Conservation (phyloP, 2,888 invertebrate species). For the Drosophila planitibia region DNA sequence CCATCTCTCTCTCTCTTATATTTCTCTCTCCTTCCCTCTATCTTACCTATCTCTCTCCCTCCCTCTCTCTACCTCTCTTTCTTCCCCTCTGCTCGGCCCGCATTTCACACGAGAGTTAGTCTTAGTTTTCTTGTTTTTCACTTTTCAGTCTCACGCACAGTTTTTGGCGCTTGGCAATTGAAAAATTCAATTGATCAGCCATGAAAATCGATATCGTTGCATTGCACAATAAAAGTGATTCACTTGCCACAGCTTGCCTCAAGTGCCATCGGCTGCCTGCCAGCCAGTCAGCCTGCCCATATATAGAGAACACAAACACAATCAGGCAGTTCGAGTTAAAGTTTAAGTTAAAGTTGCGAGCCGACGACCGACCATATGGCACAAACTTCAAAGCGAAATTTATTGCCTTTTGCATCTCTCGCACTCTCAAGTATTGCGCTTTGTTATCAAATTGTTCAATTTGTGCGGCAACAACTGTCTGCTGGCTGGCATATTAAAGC, state of each 20-base stretch:
- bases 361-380: slow-evolving; percentile 51
- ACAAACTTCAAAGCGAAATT: slow-evolving; percentile 59
- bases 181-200: slow-evolving; percentile 59
- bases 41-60: no score
- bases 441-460: slow-evolving; percentile 78
- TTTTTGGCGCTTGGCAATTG: slow-evolving; percentile 44
- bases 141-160: slow-evolving; percentile 19
- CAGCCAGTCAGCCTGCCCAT: slow-evolving; percentile 36
- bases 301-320: slow-evolving; percentile 19
- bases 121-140: slow-evolving; percentile 16
- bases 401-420: slow-evolving; percentile 53
- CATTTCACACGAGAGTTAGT: slow-evolving; percentile 48
- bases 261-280: slow-evolving; percentile 41
- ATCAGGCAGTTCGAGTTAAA: slow-evolving; percentile 29
- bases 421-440: slow-evolving; percentile 47
- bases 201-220: slow-evolving; percentile 42
- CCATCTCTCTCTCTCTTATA: neutral
- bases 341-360: slow-evolving; percentile 27
- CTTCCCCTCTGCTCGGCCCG: slow-evolving; percentile 22
- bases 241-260: slow-evolving; percentile 51
- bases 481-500: slow-evolving; percentile 71
- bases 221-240: slow-evolving; percentile 73
- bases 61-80: neutral
- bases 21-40: neutral
- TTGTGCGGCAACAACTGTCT: slow-evolving; percentile 57